Base-by-base conservation (phyloP, 2,888 invertebrate species). In the Podotricha telesiphe region DNA sequence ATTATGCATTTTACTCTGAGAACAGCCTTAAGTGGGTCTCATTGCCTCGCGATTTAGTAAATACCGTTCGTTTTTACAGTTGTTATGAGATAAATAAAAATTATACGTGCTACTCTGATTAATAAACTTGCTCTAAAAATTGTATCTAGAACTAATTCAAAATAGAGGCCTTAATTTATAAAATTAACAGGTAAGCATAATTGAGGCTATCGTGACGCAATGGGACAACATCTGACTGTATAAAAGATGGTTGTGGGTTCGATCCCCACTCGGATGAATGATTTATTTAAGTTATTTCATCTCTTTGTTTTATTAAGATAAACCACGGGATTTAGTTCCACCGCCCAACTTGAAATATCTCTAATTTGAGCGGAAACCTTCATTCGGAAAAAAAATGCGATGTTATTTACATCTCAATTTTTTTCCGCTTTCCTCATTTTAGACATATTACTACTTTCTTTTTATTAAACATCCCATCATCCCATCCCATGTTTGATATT, bases 31-130 rank as follows among this genome's bases (percentile, higher is more conserved):
- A 71, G 69, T 70, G 63, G 70, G 72, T 68, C 72, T 73, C 69
- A 67, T 72, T 68, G 67, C 56, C 72, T 65, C 66, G 70, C 64
- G 61, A 66, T 69, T 59, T 65, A 65, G 58, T 68, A 65, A 48
- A 61, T 70, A 75, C 75, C 68, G 74, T 73, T 72, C 61, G 61
- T 51, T 68, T 69, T 73, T 71, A 74, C 74, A 73, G 72, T 75
- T 71, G 69, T 67, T 67, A 67, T 65, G 68, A 62, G 72, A 67
- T 73, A 69, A 62, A 22, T 45, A 56, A 48, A 59, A 51, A 67
- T 55, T 50, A 65, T 65, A 65, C 68, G 63, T 51, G 67, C 50
- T 58, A 45, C 34, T 37, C 19, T 56, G 55, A 65, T 45, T 68
- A 62, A 55, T 47, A 65, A 42, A 53, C 17, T 11, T 40, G 47